A percentile compares a stretch with the other conserved stretches of the same genome.
Conservation (phyloP, 2,797 vertebrate genomes). For the Coilia nasus region DNA sequence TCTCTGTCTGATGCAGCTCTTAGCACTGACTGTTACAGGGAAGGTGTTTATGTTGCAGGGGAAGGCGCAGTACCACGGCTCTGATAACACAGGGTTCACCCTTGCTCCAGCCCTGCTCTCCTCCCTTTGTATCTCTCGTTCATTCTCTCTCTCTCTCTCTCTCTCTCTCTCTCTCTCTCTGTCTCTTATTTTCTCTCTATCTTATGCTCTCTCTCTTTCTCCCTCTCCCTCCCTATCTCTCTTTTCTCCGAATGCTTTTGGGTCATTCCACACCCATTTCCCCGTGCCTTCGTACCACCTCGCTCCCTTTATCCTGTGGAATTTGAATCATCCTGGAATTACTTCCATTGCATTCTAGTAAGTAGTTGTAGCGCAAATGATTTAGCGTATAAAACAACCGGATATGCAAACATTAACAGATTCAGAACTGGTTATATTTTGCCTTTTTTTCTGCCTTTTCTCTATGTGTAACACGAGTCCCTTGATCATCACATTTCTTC, state of each 20-base stretch:
- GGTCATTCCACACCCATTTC: slow-evolving; percentile 16
- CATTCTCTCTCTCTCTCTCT: slow-evolving; percentile 38
- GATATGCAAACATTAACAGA: slow-evolving; percentile 1
- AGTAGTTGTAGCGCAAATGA: not conserved
- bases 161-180: slow-evolving; percentile 26
- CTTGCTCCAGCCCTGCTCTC: slow-evolving; percentile 51
- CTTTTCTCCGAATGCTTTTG: slow-evolving; percentile 21
- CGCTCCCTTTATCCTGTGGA: not conserved
- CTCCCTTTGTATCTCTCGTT: slow-evolving; percentile 31
- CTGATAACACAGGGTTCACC: slow-evolving; percentile 74
- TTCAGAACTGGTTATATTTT: not conserved
- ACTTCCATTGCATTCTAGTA: not conserved
- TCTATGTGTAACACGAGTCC: not conserved
- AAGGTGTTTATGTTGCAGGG: slow-evolving; percentile 78
- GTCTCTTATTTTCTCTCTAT: not conserved
- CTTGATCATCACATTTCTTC: slow-evolving; percentile 29
- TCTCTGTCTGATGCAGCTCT: slow-evolving; percentile 64
- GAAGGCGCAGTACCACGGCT: slow-evolving; percentile 69
- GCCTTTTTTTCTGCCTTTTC: not conserved
- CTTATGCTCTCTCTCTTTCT: slow-evolving; percentile 18
- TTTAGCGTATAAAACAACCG: not conserved
- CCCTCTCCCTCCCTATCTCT: slow-evolving; percentile 38
- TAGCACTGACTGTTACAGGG: slow-evolving; percentile 84
- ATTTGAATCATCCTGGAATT: slow-evolving; percentile 5
- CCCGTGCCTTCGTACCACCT: not conserved